A percentile compares a stretch with the other conserved stretches of the same genome.
phyloP scores from a whole-genome alignment of 2,888 invertebrate species.

The Subacronicta megacephala region DNA sequence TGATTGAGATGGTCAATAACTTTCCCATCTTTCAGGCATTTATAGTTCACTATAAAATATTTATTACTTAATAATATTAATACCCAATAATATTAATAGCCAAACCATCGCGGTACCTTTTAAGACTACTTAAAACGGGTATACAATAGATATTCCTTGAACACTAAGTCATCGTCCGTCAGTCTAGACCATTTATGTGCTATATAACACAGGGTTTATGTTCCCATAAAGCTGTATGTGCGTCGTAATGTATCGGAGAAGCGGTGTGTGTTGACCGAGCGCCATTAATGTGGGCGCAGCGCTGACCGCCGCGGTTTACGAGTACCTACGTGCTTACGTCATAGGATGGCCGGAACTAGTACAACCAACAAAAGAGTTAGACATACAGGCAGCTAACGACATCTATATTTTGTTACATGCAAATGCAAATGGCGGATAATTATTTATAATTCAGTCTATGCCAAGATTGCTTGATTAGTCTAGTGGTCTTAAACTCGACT shows the following conservation, averaged over 20 bases:
- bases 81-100: conserved; percentile 17
- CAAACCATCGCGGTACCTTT: conserved; percentile 1
- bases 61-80: neutral
- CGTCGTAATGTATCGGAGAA: conserved; percentile 5
- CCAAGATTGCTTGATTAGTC: too few species aligned
- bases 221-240: conserved; percentile 20
- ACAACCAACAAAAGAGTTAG: too few species aligned
- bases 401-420: too few species aligned
- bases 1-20: neutral
- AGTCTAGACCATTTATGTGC: conserved; percentile 22
- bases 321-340: neutral
- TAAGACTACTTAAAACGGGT: conserved; percentile 1
- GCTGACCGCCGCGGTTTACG: conserved; percentile 2
- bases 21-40: neutral
- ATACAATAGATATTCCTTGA: neutral
- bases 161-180: neutral
- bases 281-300: neutral
- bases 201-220: conserved; percentile 18
- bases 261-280: neutral
- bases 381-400: too few species aligned
- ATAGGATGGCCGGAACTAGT: too few species aligned
- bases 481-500: too few species aligned
- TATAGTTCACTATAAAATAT: neutral
- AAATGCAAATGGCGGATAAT: too few species aligned
- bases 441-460: too few species aligned